Evolutionary conservation across 2,113 vertebrate species (phyloP), one percentile per base, ranked within the genome.

Genomic region (Paradisaea rubra): DNA sequence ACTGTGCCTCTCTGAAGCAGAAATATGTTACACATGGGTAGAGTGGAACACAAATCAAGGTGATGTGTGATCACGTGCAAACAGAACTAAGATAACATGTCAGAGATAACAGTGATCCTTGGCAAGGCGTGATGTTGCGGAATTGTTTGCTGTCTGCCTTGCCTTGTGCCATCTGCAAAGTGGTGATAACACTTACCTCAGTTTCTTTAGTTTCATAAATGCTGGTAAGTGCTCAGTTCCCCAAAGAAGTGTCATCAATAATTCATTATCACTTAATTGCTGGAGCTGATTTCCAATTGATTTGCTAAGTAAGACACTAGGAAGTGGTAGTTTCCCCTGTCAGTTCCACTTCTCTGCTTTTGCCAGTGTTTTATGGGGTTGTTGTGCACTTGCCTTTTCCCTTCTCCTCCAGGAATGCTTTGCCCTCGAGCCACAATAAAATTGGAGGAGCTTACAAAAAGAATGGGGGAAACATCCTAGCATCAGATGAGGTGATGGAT

Each of bases 191-290:
- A 21, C 22, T 94, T 85, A 25, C 42, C 76, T 77, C 65, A 33
- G 35, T 74, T 90, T 88, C 79, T 73, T 83, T 60, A 53, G 23
- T 64, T 93, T 84, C 66, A 45, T 93, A 88, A 93, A 54, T 50
- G 52, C 60, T 83, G 50, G 42, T 33, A 94, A 92, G 47, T 91
- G 73, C 77, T 91, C 8, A 2, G 73, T 44, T 81, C 61, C 37
- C 20, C 73, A 25, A 44, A 85, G 72, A 60, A 65, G 6, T n/a
- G 35, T 33, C 59, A 78, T 93, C 88, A 90, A 80, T 94, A 83
- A 95, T 92, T 90, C 64, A 92, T 81, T 78, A 81, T 83, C 72
- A 33, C 81, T 91, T 94, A 81, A 95, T 92, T 95, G 83, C 64
- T 81, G 65, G 30, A 86, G 69, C 37, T 87, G 81, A 42, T 83